Evolutionary conservation across 1,140 invertebrate genomes (phyloP).

Genomic region (Holotrichia oblita): DNA sequence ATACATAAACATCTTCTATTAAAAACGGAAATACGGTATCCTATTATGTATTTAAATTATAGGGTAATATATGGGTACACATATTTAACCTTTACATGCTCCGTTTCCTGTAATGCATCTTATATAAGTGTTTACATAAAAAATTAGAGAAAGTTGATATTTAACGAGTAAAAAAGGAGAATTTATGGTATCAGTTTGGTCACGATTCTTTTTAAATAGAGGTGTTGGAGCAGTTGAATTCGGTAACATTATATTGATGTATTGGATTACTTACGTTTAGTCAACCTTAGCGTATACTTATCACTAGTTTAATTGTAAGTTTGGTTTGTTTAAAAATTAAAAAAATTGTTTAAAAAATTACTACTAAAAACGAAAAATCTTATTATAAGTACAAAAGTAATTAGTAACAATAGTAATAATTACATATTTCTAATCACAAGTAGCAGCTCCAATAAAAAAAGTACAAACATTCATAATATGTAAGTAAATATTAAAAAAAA

Average conservation of each 20-base stretch:
- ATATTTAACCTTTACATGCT: conserved; percentile 32
- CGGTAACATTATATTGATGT: conserved; percentile 31
- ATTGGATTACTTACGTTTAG: neutral
- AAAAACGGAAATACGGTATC: neutral
- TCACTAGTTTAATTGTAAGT: neutral
- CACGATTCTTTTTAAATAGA: conserved; percentile 23
- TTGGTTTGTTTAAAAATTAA: neutral
- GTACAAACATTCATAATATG: no score
- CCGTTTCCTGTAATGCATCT: conserved; percentile 29
- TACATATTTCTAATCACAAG: no score
- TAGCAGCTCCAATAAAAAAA: no score
- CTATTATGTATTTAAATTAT: conserved; percentile 26
- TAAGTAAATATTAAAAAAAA: no score
- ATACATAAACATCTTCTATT: neutral
- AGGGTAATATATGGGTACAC: conserved; percentile 20
- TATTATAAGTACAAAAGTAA: no score
- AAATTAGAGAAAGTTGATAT: conserved; percentile 28
- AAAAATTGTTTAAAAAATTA: no score
- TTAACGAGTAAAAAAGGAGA: conserved; percentile 9
- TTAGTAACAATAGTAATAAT: no score
- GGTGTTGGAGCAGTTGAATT: conserved; percentile 22
- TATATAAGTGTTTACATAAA: conserved; percentile 21
- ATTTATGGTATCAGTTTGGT: conserved; percentile 18
- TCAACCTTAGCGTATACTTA: neutral
- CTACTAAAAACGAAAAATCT: no score